These are phyloP conservation scores for Yasuhikotakia modesta DNA, from an alignment of 2,797 vertebrate species.

Conservation along the genomic window DNA sequence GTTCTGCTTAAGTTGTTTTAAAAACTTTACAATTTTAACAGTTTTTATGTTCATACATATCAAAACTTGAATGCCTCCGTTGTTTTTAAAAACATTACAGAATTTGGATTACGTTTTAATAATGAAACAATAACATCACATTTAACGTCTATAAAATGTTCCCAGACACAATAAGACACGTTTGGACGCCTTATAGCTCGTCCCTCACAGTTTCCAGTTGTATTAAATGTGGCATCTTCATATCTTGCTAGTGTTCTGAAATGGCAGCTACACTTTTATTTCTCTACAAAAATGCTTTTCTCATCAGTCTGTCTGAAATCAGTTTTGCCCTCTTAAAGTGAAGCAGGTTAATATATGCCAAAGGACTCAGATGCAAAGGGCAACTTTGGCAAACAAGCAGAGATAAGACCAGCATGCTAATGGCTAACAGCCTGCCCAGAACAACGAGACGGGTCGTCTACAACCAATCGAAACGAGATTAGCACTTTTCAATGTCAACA, in stretches of 20 bases:
- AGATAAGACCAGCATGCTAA: constrained; percentile 40
- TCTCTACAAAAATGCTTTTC: neutral
- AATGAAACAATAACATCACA: too few relatives aligned
- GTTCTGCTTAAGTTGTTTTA: too few relatives aligned
- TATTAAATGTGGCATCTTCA: neutral
- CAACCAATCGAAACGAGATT: constrained; percentile 21
- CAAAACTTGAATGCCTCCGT: too few relatives aligned
- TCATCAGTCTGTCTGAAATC: constrained; percentile 1
- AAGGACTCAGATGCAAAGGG: constrained; percentile 35
- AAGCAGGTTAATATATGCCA: constrained; percentile 39
- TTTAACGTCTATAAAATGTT: too few relatives aligned
- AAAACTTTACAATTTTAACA: too few relatives aligned
- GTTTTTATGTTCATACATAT: too few relatives aligned
- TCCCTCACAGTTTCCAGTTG: neutral
- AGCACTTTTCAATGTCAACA: constrained; percentile 19
- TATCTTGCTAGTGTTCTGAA: neutral
- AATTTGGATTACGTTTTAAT: too few relatives aligned
- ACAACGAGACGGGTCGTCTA: constrained; percentile 7
- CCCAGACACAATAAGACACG: neutral
- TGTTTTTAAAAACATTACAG: too few relatives aligned
- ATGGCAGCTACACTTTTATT: neutral
- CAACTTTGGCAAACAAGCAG: constrained; percentile 33
- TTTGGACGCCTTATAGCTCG: neutral
- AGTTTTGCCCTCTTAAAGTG: constrained; percentile 24
- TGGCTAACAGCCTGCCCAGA: neutral